Percentiles rank a stretch among this genome's conserved stretches.
phyloP scores from a whole-genome alignment of 2,888 invertebrate genomes.

The Ceriagrion tenellum region DNA sequence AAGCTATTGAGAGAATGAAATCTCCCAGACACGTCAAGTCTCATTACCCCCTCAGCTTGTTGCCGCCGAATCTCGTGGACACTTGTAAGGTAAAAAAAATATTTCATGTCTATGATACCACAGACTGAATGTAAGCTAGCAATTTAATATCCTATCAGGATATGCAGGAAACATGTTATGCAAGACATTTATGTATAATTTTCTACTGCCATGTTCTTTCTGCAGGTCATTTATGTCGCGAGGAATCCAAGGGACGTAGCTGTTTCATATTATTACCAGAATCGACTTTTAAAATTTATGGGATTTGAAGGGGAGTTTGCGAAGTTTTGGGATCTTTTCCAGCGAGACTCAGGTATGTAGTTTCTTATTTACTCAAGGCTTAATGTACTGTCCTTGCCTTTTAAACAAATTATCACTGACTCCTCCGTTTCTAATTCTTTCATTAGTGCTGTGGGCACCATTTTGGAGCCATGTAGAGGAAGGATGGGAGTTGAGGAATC shows the following conservation, averaged over 20 bases:
- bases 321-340: constrained; percentile 67
- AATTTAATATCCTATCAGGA: background rate
- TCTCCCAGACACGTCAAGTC: constrained; percentile 72
- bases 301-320: constrained; percentile 44
- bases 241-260: constrained; percentile 70
- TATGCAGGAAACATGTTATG: background rate
- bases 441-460: constrained; percentile 85
- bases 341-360: constrained; percentile 53
- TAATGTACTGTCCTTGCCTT: background rate
- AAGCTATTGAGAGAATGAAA: constrained; percentile 64
- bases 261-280: constrained; percentile 69
- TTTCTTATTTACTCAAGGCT: background rate
- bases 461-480: constrained; percentile 90
- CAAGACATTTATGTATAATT: background rate
- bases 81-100: constrained; percentile 73
- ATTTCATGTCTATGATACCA: background rate
- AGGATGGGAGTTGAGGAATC: constrained; percentile 84
- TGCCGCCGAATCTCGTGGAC: constrained; percentile 70
- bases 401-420: background rate
- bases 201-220: background rate
- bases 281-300: constrained; percentile 65
- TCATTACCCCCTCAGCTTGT: constrained; percentile 72
- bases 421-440: background rate
- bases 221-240: constrained; percentile 69
- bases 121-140: background rate